phyloP scores from a whole-genome alignment of 2,888 invertebrate species.

The Yponomeuta cagnagella region DNA sequence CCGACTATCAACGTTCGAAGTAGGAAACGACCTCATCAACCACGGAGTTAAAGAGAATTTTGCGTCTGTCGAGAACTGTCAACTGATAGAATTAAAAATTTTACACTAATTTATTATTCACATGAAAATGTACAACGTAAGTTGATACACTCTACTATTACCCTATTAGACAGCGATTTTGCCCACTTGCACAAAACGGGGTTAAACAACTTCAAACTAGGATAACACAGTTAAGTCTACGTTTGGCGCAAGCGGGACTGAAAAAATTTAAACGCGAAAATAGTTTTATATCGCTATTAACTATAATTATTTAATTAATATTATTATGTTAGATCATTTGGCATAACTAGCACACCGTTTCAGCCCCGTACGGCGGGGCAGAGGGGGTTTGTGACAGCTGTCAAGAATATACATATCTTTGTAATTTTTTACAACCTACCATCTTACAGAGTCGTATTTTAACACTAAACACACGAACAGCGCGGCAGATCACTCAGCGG shows the following conservation, averaged over 20 bases:
- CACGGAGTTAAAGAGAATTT: too few species aligned
- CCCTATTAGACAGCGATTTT: neutral
- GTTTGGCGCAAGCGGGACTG: neutral
- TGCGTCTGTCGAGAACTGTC: too few species aligned
- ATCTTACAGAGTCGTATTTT: neutral
- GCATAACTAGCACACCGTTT: constrained; percentile 60
- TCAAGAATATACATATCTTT: constrained; percentile 18
- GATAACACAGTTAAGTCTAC: neutral
- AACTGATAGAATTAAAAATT: too few species aligned
- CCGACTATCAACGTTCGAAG: too few species aligned
- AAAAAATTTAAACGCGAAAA: neutral
- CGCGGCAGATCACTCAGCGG: neutral
- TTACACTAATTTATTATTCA: too few species aligned
- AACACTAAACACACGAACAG: neutral
- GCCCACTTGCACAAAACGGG: neutral
- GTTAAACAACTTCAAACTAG: neutral
- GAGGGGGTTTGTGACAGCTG: constrained; percentile 24
- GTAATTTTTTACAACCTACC: neutral
- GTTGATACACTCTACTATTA: neutral
- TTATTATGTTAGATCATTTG: constrained; percentile 44
- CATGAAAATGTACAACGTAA: neutral
- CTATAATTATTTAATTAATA: constrained; percentile 23
- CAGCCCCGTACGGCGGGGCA: constrained; percentile 21
- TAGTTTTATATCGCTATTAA: neutral
- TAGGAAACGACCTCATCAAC: too few species aligned